Base-by-base conservation (phyloP, 2,113 vertebrate genomes). In the Argyrosomus japonicus region DNA sequence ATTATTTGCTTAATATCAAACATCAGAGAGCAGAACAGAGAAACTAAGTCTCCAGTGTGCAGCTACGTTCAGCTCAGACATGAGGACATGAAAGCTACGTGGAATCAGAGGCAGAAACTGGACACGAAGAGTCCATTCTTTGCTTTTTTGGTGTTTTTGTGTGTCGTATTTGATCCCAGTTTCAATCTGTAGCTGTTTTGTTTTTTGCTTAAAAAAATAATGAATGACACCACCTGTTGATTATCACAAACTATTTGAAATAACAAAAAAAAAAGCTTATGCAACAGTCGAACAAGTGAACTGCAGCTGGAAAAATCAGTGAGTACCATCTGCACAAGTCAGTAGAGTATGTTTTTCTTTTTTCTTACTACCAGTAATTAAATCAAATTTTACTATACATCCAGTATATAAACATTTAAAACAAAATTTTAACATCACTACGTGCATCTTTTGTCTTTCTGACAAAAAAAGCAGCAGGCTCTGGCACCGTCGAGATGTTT, bases 401-500 rank as follows among this genome's bases (percentile, higher is more conserved):
- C 11, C 45, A 4, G 45, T 4, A 23, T 17, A 23, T 17, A 7
- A 21, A 47, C 4, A 19, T 43, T 29, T 32, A 29, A 3, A 45
- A 6, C 5, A 15, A 12, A 56, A 75, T 3, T 6, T 8, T 25
- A 50, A 43, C 47, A 40, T 53, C 48, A 29, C 54, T 3, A 29
- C 18, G 10, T 45, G 50, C n/a, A 62, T 80, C n/a, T 50, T 57
- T 72, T 67, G 45, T 88, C 81, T 64, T 45, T 6, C 5, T 56
- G 68, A 40, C 18, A 50, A 29, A 54, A 54, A 70, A 77, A 69
- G 29, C 77, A 65, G 62, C 17, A 54, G 71, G 50, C 61, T 21
- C 73, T 65, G 47, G 69, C 58, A 64, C 27, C 15, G 50, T 53
- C 3, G 48, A 75, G 47, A 79, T 72, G 50, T 88, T 85, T 45